phyloP scores from a whole-genome alignment of 2,113 vertebrate genomes.

The Catharus minimus region DNA sequence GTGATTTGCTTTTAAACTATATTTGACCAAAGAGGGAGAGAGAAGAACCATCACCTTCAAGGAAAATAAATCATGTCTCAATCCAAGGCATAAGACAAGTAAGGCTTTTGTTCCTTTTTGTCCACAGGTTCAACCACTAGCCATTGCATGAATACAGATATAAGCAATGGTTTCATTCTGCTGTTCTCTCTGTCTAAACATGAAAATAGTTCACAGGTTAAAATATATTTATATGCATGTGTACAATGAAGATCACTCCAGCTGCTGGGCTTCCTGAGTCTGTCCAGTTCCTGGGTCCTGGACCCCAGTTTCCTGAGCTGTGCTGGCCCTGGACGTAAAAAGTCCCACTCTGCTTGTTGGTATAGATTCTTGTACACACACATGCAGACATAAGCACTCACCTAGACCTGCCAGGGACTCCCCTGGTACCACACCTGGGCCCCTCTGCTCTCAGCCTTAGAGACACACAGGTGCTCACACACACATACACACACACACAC shows the following conservation, averaged over 20 bases:
- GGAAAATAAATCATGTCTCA: neutral
- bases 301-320: accelerated
- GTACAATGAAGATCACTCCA: neutral
- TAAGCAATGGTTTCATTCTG: accelerated
- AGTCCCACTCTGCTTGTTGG: neutral
- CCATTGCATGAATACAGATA: accelerated
- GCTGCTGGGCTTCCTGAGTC: neutral
- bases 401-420: neutral
- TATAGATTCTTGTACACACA: neutral
- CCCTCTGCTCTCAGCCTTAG: neutral
- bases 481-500: accelerated
- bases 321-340: neutral
- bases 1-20: neutral
- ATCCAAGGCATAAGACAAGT: neutral
- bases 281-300: neutral
- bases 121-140: accelerated
- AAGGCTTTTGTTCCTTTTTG: neutral
- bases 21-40: neutral
- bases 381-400: neutral
- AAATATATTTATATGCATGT: neutral
- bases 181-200: neutral
- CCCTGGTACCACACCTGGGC: neutral
- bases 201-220: neutral
- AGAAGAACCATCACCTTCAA: neutral
- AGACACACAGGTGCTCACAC: neutral